Conservation (phyloP, 2,888 invertebrate genomes). For the Pristionchus maxplancki region DNA sequence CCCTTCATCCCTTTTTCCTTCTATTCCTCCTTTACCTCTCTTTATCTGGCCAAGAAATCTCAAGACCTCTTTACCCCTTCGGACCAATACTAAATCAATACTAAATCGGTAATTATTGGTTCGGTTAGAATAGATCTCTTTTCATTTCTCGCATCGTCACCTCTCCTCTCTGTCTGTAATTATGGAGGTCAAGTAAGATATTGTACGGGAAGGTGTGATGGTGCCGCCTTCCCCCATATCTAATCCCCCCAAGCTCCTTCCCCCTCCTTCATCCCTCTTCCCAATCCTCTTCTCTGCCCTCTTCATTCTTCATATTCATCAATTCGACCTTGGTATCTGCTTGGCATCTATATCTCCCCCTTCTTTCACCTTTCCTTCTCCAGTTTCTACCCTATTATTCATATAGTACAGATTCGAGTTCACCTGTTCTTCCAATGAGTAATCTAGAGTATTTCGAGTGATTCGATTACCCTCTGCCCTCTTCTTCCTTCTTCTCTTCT, state of each 20-base stretch:
- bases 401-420: not conserved
- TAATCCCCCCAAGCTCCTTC: not conserved
- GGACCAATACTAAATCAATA: not conserved
- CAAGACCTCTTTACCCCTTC: not conserved
- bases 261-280: not conserved
- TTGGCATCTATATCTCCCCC: not conserved
- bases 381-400: not conserved
- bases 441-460: not conserved
- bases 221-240: not conserved
- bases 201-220: not conserved
- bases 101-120: not conserved
- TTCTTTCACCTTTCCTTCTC: not conserved
- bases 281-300: conserved; percentile 13
- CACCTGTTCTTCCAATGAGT: not conserved
- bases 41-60: conserved; percentile 1
- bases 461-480: not conserved
- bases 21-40: not conserved
- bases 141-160: not conserved
- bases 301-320: conserved; percentile 27
- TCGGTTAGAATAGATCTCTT: not conserved
- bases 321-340: conserved; percentile 13
- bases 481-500: not conserved
- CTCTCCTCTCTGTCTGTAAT: not conserved
- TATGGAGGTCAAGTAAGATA: not conserved
- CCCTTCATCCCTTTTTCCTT: not conserved